phyloP scores from a whole-genome alignment of 2,113 vertebrate species.

The Lota lota region DNA sequence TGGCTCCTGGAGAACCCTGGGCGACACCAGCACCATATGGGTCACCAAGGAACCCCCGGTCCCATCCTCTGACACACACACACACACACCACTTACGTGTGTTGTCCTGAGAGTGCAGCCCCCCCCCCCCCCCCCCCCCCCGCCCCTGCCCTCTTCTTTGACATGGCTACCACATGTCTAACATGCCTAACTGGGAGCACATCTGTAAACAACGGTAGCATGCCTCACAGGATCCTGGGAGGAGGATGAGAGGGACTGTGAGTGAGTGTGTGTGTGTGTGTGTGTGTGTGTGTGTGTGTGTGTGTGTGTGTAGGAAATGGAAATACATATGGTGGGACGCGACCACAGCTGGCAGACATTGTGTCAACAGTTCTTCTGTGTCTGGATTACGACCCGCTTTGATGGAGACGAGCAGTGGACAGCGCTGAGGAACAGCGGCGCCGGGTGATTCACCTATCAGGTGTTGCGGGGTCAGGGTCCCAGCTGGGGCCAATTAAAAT shows the following conservation, averaged over 20 bases:
- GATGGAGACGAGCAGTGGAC: conserved; percentile 54
- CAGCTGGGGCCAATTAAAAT: conserved; percentile 72
- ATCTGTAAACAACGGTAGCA: conserved; percentile 12
- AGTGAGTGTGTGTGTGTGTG: conserved; percentile 9
- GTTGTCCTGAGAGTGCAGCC: not conserved
- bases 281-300: conserved; percentile 22
- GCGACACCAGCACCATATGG: too few relatives aligned
- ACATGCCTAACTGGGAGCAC: conserved; percentile 5
- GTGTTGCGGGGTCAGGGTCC: conserved; percentile 62
- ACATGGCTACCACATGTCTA: conserved; percentile 42
- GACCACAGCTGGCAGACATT: conserved; percentile 20
- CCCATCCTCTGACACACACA: not conserved
- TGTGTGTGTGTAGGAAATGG: conserved; percentile 16
- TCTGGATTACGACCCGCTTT: conserved; percentile 37
- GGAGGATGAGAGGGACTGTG: too few relatives aligned
- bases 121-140: conserved; percentile 9
- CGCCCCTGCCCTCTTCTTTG: conserved; percentile 43
- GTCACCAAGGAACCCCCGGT: too few relatives aligned
- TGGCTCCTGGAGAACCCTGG: not conserved
- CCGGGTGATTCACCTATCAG: conserved; percentile 73
- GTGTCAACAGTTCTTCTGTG: conserved; percentile 36
- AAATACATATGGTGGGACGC: conserved; percentile 10
- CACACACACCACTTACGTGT: too few relatives aligned
- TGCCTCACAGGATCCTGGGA: not conserved
- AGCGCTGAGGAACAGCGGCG: conserved; percentile 38